These are phyloP conservation scores for Onychostruthus taczanowskii DNA, from an alignment of 2,113 vertebrate genomes.

Conservation along the genomic window DNA sequence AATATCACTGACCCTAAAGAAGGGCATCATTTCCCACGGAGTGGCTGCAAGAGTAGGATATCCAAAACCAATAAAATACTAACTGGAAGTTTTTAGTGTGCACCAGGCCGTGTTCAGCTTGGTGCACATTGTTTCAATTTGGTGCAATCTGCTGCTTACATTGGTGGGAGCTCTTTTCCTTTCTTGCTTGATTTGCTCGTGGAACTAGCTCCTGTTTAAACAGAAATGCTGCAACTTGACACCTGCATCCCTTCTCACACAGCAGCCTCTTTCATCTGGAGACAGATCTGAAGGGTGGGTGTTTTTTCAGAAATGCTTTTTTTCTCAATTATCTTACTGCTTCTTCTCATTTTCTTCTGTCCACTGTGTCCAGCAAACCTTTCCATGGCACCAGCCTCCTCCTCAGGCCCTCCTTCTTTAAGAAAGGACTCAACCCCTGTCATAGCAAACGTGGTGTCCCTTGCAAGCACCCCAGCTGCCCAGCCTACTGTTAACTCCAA, in stretches of 20 bases:
- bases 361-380: constrained; percentile 69
- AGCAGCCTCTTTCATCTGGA: not conserved
- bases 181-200: not conserved
- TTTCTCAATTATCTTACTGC: not conserved
- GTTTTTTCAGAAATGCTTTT: not conserved
- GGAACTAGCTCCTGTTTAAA: not conserved
- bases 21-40: not conserved
- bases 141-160: not conserved
- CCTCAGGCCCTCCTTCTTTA: constrained; percentile 72
- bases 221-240: not conserved
- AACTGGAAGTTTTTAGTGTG: not conserved
- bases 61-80: not conserved
- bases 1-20: not conserved
- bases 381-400: constrained; percentile 74
- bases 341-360: constrained; percentile 44
- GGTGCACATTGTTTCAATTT: not conserved
- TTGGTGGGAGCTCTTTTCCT: not conserved
- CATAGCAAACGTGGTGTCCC: constrained; percentile 92
- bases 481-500: constrained; percentile 80
- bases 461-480: constrained; percentile 81
- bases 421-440: constrained; percentile 89
- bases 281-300: not conserved
- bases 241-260: not conserved
- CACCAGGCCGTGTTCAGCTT: not conserved
- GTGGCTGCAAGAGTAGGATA: not conserved